Base-by-base conservation (phyloP, 2,797 vertebrate species). In the Macroramphosus scolopax region DNA sequence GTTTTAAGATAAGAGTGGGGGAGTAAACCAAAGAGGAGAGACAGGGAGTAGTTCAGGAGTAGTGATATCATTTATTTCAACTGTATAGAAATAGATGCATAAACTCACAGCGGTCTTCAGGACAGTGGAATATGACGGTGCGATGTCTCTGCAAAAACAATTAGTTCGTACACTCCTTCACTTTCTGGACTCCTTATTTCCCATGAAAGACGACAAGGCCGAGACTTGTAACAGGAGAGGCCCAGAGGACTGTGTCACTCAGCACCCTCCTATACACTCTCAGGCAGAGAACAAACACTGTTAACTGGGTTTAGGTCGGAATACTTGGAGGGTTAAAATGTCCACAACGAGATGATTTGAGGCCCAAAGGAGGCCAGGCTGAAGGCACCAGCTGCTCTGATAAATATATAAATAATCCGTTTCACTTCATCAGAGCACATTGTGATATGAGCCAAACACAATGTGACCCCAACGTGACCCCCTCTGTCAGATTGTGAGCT, bases 231-330 rank as follows among this genome's bases (percentile, higher is more conserved):
- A 87, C 75, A 40, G 34, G 80, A 88, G 80, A 82, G 41, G 70
- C 82, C 77, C 77, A 62, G 68, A 87, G 79, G 78, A 74, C 68
- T 40, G 37, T 58, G 80, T 80, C 82, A 78, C 74, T 79, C 69
- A 58, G 58, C 78, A 62, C 20, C 20, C 20, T 22, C 3, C 6
- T 22, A 22, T 22, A n/a, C 47, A 34, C 63, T 44, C 40, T 72
- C 48, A 46, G 37, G n/a, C 32, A 31, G 34, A 68, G 64, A 63
- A 59, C 70, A 56, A 61, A 64, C 52, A 40, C 37, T 5, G 41
- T 50, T 42, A 50, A 12, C 42, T 44, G 47, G 15, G 42, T 43
- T n/a, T 33, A 12, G 15, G 15, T 48, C 13, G 2, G 32, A 48
- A 44, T 18, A 48, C 18, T 44, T 5, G 16, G 34, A 25, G 49